Percentiles rank a stretch among this genome's conserved stretches.
These are phyloP conservation scores for Pseudopipra pipra DNA, from an alignment of 2,113 vertebrate species.

Conservation along the genomic window DNA sequence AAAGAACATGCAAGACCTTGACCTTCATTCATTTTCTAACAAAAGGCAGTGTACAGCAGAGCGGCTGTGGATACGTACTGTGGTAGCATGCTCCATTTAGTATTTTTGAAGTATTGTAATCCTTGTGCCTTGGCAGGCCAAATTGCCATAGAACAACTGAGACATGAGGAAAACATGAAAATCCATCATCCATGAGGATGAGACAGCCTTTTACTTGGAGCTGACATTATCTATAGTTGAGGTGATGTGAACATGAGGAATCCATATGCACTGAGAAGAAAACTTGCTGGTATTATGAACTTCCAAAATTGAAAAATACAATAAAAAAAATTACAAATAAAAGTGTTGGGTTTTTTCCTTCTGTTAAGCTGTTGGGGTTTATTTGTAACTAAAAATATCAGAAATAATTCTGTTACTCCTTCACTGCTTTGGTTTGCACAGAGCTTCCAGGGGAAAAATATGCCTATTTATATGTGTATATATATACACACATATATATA, in stretches of 20 bases:
- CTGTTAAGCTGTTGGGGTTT: background rate
- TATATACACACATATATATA: too few relatives aligned
- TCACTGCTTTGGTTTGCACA: background rate
- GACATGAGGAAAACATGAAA: background rate
- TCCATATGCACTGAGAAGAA: background rate
- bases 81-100: background rate
- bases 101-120: background rate
- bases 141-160: background rate
- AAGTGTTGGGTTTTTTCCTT: background rate
- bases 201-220: background rate
- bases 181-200: background rate
- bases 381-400: background rate
- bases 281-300: background rate
- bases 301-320: background rate
- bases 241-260: background rate
- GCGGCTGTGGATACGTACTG: background rate
- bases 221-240: background rate
- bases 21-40: background rate
- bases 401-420: background rate
- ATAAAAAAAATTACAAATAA: background rate
- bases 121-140: background rate
- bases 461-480: background rate
- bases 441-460: background rate
- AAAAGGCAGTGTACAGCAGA: background rate
- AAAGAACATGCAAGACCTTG: background rate